Evolutionary conservation across 1,140 invertebrate species (phyloP).

Genomic region (Drosophila nikananu): DNA sequence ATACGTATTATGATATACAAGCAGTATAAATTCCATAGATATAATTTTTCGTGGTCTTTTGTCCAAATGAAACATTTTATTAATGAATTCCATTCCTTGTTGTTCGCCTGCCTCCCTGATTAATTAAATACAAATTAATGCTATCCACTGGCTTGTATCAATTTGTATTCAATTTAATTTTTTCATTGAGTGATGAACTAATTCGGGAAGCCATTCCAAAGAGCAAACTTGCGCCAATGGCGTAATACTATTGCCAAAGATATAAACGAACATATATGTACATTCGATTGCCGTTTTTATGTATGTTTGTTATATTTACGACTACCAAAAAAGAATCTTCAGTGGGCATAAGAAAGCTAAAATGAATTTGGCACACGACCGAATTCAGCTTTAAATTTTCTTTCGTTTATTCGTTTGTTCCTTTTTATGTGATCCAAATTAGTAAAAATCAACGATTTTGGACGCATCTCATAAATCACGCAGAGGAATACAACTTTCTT

Average conservation of each 20-base stretch:
- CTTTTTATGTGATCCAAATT: conserved; percentile 35
- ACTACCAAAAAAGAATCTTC: conserved; percentile 23
- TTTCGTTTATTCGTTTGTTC: conserved; percentile 3
- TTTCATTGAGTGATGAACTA: conserved; percentile 47
- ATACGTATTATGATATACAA: background rate
- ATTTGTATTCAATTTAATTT: conserved; percentile 47
- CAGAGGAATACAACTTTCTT: conserved; percentile 33
- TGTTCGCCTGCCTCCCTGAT: background rate
- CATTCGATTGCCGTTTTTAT: conserved; percentile 32
- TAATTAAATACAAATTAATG: conserved; percentile 30
- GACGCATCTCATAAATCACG: conserved; percentile 31
- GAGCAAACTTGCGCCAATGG: conserved; percentile 29
- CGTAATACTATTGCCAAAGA: conserved; percentile 45
- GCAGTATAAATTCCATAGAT: background rate
- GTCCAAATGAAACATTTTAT: background rate
- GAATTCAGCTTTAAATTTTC: conserved; percentile 31
- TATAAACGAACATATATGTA: background rate
- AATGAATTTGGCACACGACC: conserved; percentile 66
- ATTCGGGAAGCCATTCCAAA: conserved; percentile 45
- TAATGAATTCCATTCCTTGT: conserved; percentile 4
- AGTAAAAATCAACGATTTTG: conserved; percentile 11
- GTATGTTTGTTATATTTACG: conserved; percentile 24
- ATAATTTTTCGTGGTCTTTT: background rate
- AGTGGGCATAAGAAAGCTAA: conserved; percentile 50
- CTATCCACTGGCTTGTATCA: conserved; percentile 14